Base-by-base conservation (phyloP, 2,113 vertebrate genomes). In the Neofelis nebulosa region DNA sequence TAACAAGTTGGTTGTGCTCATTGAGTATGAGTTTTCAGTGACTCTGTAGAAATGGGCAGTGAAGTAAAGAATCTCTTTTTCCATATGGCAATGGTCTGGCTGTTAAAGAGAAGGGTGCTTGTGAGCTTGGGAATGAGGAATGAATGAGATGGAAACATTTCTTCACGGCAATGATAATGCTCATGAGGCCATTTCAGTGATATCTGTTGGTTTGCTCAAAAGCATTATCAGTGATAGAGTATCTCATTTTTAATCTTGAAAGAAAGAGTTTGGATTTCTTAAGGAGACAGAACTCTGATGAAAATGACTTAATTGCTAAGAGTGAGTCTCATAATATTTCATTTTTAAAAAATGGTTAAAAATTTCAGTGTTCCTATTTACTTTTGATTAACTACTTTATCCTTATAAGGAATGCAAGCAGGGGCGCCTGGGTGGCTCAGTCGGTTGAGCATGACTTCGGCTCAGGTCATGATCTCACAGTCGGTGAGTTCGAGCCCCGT, bases 321-420 rank as follows among this genome's bases (percentile, higher is more conserved):
- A 86, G 25, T 74, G n/a, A 83, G 23, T 76, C 36, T 90, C 79
- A 45, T 52, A 27, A 45, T 36, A 84, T 31, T 78, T 74, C 13
- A 57, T 68, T 96, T 55, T 36, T 7, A 29, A 78, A n/a, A 48
- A 91, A 78, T 83, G 31, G 19, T 38, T 88, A 65, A 83, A 83
- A 65, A 45, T 78, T 79, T 21, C 25, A 92, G 23, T 73, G 31
- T n/a, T 78, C 16, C 76, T 66, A 33, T n/a, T 78, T 91, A n/a
- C 63, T 94, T 94, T 89, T 87, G 9, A 92, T 88, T 55, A 89
- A 65, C 89, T 93, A 25, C 18, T 65, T 29, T 69, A 86, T 55
- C 38, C 85, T 93, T 69, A 55, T 23, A 79, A 79, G 61, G 5
- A 55, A 65, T 74, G 27, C 8, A 88, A 78, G 52, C 1, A 88